phyloP scores from a whole-genome alignment of 2,797 vertebrate genomes.

The Harpagifer antarcticus region DNA sequence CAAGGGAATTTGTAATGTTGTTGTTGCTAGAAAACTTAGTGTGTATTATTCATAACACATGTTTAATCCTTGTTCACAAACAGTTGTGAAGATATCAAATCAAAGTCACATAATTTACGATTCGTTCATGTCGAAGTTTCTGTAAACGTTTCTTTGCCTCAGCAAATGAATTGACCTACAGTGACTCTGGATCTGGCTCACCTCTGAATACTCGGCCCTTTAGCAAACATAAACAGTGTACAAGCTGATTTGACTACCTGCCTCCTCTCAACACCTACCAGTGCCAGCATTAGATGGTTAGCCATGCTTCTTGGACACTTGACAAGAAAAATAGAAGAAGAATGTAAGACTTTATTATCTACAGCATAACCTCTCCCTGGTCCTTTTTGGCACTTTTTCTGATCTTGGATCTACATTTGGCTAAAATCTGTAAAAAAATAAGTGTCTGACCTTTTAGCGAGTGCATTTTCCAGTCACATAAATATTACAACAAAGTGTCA shows the following conservation, averaged over 20 bases:
- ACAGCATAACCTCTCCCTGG: conserved; percentile 22
- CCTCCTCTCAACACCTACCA: conserved; percentile 51
- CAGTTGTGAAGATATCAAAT: neutral
- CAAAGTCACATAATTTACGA: neutral
- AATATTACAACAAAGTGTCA: conserved; percentile 3
- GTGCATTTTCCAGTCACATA: conserved; percentile 1
- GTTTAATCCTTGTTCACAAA: neutral
- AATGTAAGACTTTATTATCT: conserved; percentile 37
- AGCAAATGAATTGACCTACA: conserved; percentile 18
- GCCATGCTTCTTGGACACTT: conserved; percentile 45
- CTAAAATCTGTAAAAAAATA: conserved; percentile 32
- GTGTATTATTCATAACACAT: neutral
- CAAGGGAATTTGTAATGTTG: neutral
- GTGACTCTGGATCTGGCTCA: conserved; percentile 32
- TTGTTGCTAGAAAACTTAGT: neutral
- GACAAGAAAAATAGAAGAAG: conserved; percentile 50
- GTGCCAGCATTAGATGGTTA: conserved; percentile 39
- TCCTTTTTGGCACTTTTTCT: conserved; percentile 25
- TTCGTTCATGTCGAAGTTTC: conserved; percentile 12
- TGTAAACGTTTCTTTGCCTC: conserved; percentile 20
- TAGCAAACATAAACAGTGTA: conserved; percentile 44
- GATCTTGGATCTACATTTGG: conserved; percentile 29
- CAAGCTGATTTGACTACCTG: conserved; percentile 24
- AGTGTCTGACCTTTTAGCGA: conserved; percentile 11
- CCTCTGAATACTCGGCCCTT: conserved; percentile 36